Evolutionary conservation across 2,888 invertebrate genomes (phyloP).

Genomic region (Euzetes globulus): DNA sequence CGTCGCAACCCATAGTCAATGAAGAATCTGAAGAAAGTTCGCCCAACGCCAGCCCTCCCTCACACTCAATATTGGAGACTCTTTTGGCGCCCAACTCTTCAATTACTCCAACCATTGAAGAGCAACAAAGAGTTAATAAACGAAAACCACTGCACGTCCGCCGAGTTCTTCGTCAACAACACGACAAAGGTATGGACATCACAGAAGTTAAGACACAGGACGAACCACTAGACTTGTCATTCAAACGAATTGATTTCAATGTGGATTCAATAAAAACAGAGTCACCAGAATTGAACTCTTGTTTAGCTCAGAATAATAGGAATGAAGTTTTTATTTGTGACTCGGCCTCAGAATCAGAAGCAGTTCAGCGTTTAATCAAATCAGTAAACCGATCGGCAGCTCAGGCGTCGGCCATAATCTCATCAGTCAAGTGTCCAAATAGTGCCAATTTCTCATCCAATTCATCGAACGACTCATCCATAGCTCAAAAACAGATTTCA

Average conservation of each 20-base stretch:
- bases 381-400: conserved; percentile 29
- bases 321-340: neutral
- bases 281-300: neutral
- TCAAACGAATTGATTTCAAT: conserved; percentile 7
- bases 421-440: conserved; percentile 21
- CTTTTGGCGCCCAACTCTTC: conserved; percentile 14
- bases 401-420: conserved; percentile 26
- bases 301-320: neutral
- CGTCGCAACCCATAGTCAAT: neutral
- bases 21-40: neutral
- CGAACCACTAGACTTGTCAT: conserved; percentile 25
- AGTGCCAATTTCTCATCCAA: conserved; percentile 4
- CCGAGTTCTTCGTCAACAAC: conserved; percentile 17
- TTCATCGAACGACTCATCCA: neutral
- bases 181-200: neutral
- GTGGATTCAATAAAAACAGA: neutral
- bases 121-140: conserved; percentile 7
- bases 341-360: neutral
- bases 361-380: conserved; percentile 25
- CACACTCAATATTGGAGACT: conserved; percentile 24
- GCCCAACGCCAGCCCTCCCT: neutral
- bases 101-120: neutral
- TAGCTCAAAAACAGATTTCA: neutral
- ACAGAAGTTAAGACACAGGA: neutral
- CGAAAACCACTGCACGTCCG: conserved; percentile 22